Percentiles rank a stretch among this genome's conserved stretches.
Conservation (phyloP, 2,888 invertebrate genomes). For the Pollenia amentaria region DNA sequence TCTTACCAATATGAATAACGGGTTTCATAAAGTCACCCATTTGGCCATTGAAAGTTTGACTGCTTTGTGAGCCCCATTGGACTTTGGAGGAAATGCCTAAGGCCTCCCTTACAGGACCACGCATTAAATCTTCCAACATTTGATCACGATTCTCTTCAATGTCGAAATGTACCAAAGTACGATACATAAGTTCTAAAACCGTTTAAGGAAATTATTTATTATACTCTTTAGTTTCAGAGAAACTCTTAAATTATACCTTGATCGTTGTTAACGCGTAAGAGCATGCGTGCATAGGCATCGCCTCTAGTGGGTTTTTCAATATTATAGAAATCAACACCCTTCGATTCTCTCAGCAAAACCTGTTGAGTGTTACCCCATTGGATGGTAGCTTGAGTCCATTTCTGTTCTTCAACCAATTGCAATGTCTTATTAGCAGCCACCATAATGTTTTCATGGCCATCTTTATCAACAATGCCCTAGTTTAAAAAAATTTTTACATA, state of each 20-base stretch:
- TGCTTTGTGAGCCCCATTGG: constrained; percentile 88
- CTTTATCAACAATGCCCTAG: constrained; percentile 89
- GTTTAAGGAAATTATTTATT: no score
- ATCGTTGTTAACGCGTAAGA: constrained; percentile 53
- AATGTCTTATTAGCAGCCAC: constrained; percentile 86
- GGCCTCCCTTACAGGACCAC: constrained; percentile 88
- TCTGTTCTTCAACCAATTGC: constrained; percentile 85
- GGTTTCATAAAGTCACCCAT: constrained; percentile 92
- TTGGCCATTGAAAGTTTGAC: constrained; percentile 87
- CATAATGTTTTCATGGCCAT: constrained; percentile 87
- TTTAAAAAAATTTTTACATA: neutral
- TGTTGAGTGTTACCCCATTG: constrained; percentile 88
- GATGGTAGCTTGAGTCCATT: constrained; percentile 84
- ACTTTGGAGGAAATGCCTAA: constrained; percentile 88
- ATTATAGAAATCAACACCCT: constrained; percentile 92
- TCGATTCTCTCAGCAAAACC: constrained; percentile 87
- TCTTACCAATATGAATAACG: constrained; percentile 88
- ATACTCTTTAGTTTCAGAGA: neutral
- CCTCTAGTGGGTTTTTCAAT: constrained; percentile 85
- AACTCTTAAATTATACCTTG: constrained; percentile 29
- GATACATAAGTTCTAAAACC: constrained; percentile 80
- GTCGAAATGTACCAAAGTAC: constrained; percentile 80
- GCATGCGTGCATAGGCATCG: constrained; percentile 72
- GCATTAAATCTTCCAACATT: constrained; percentile 88
- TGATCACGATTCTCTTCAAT: constrained; percentile 81